Evolutionary conservation across 30 jellyfish, hydroid and myxozoan species (phyloP), one percentile per base, ranked within the genome.

Genomic region (Aurelia sp.): DNA sequence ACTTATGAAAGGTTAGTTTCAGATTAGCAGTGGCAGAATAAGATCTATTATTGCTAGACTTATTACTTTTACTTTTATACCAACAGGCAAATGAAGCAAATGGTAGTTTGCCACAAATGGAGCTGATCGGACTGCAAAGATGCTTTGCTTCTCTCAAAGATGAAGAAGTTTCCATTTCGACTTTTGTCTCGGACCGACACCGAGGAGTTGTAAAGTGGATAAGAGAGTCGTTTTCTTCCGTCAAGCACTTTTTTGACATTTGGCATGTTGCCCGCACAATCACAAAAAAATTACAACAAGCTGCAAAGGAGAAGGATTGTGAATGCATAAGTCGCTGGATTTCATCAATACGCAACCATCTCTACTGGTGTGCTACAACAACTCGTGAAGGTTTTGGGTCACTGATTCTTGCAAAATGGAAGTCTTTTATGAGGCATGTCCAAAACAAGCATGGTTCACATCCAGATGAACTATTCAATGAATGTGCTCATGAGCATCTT

Each of bases 201-300:
- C 41, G 35, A 51, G 82, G 90, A 15, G 40, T 67, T 20, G 72
- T 70, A 47, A 67, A 64, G 50, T 82, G 90, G 90, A 62, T 79
- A 63, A 57, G 61, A 18, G 81, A 64, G 1, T 63, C 72, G 18
- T 40, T 52, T 22, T 8, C 21, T n/a, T 21, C 48, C 4, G 50
- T 64, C 13, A 61, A 55, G 33, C 76, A 82, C 51, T 82, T 65
- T 53, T 67, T 48, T 48, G 85, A 67, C 72, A 66, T 82, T 15
- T 82, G 91, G 91, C 91, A 82, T 82, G 82, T 67, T 67, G 84
- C 91, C 13, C 58, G 85, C 4, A 22, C 85, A 5, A 52, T 69
- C 15, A 68, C 76, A 21, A 82, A 68, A 64, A 82, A 53, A 55
- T 18, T 66, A 18, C 24, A 52, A 84, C 50, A 82, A 60, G 91